A percentile compares a stretch with the other conserved stretches of the same genome.
These are phyloP conservation scores for Rostratula benghalensis DNA, from an alignment of 2,113 vertebrate genomes.

Conservation along the genomic window DNA sequence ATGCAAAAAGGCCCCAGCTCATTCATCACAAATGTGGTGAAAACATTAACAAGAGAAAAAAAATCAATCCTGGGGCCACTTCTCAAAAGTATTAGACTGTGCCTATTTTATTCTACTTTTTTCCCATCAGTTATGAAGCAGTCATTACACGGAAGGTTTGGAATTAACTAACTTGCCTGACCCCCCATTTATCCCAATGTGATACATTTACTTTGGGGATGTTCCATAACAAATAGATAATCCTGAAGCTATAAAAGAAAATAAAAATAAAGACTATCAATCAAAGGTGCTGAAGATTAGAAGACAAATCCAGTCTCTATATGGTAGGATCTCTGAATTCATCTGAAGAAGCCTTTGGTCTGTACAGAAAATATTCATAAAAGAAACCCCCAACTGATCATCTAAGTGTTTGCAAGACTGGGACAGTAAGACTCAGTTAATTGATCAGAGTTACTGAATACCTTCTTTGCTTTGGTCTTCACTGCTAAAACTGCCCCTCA, in stretches of 20 bases:
- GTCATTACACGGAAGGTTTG: not conserved
- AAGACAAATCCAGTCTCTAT: not conserved
- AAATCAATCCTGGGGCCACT: not conserved
- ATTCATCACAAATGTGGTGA: not conserved
- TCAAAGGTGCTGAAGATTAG: not conserved
- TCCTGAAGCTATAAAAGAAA: conserved; percentile 11
- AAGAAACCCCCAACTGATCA: not conserved
- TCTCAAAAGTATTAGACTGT: not conserved
- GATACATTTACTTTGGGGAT: conserved; percentile 34
- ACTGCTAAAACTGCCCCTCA: too few species aligned
- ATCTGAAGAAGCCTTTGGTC: not conserved
- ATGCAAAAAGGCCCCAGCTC: not conserved
- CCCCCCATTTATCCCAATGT: conserved; percentile 22
- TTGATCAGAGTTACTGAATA: too few species aligned
- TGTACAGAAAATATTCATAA: not conserved
- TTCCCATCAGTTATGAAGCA: conserved; percentile 10
- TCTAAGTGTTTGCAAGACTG: not conserved
- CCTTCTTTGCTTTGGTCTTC: too few species aligned
- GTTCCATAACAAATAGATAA: conserved; percentile 38
- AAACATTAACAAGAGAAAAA: not conserved
- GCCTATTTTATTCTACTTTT: not conserved
- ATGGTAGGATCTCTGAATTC: not conserved
- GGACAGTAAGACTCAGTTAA: not conserved
- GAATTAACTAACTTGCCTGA: not conserved
- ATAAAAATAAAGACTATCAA: not conserved